Evolutionary conservation across 2,113 vertebrate genomes (phyloP).

Genomic region (Rhodinocichla rosea): DNA sequence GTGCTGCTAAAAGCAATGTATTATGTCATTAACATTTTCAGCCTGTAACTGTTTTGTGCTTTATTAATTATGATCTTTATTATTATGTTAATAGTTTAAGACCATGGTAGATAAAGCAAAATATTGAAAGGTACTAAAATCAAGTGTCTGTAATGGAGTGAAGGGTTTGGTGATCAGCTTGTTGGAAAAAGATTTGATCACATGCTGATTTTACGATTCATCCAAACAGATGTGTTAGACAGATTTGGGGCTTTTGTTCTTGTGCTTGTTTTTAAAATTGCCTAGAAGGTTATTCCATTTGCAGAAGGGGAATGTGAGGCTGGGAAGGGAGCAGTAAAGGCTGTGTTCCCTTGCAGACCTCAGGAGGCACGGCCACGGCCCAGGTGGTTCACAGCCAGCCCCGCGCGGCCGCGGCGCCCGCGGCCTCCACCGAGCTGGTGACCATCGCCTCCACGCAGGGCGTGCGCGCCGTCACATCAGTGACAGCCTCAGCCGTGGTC

Average conservation of each 20-base stretch:
- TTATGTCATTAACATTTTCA: background rate
- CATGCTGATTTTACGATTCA: background rate
- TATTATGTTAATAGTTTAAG: background rate
- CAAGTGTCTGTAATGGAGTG: background rate
- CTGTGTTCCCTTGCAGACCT: constrained; percentile 67
- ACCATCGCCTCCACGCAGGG: constrained; percentile 82
- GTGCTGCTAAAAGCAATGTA: background rate
- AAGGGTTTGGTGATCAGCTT: background rate
- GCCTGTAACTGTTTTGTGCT: background rate
- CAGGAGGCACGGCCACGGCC: constrained; percentile 66
- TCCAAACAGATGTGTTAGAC: background rate
- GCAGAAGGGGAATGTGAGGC: background rate
- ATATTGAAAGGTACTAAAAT: background rate
- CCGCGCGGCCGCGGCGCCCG: constrained; percentile 69
- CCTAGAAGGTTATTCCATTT: rapidly evolving
- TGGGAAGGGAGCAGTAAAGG: rapidly evolving
- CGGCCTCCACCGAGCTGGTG: constrained; percentile 81
- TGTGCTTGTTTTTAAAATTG: background rate
- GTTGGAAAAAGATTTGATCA: background rate
- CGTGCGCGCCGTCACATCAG: constrained; percentile 82
- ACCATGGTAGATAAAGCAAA: background rate
- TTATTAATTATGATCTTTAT: background rate
- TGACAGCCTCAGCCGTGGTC: constrained; percentile 82
- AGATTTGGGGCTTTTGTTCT: background rate
- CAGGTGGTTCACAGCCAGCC: constrained; percentile 91